Base-by-base conservation (phyloP, 2,797 vertebrate species). In the Linurgus olivaceus region DNA sequence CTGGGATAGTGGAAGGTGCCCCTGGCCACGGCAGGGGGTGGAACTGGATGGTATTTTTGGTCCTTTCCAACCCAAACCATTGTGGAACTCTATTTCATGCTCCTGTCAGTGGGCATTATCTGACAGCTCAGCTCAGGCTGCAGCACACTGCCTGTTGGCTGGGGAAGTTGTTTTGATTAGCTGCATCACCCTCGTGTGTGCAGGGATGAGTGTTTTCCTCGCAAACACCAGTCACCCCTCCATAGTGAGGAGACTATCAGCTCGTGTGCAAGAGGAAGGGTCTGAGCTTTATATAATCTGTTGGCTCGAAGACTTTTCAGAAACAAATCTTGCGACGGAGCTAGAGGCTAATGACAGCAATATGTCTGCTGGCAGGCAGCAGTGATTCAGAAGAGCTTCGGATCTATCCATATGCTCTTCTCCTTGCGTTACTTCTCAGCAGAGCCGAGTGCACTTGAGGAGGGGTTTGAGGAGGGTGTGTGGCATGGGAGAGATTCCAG, bases 311-410 rank as follows among this genome's bases (percentile, higher is more conserved):
- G 75, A 40, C 50, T 85, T 74, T 35, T 62, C 75, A 37, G 83
- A 86, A 77, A 47, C 79, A 57, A 67, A 63, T 80, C 20, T 45
- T 42, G 59, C 1, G 1, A 52, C 37, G 11, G 75, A 79, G 81
- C 85, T 86, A 11, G 85, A 59, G 89, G 81, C 91, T 88, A 79
- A 92, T 88, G 84, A 61, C 90, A 91, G 91, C 72, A 67, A 61
- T 63, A 73, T 44, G 68, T 77, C 76, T 91, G 87, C 82, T 87
- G 91, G 93, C 87, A 40, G 75, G 51, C 87, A 84, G 86, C 74
- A 6, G 68, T 11, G 47, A 63, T 19, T 59, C 57, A 4, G 71
- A 61, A 25, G 52, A 42, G 63, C 87, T 88, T 71, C 24, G 91
- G 42, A 54, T 86, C 78, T 7, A 3, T 38, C 87, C 82, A 16